Evolutionary conservation across 1,140 invertebrate species (phyloP), one percentile per base, ranked within the genome.

Genomic region (Samia ricini): DNA sequence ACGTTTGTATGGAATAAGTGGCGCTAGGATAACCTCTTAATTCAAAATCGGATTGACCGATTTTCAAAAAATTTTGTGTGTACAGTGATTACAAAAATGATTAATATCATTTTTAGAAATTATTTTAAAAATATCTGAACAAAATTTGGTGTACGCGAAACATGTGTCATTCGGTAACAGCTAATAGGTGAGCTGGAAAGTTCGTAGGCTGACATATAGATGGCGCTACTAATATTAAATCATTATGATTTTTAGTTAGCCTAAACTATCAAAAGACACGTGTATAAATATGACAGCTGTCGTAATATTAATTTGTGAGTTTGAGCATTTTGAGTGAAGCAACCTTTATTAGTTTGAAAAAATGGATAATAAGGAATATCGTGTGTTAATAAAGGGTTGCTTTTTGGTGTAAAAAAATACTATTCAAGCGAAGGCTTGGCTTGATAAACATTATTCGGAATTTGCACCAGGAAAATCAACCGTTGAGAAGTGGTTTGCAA

Each of bases 401-500:
- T 49, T 49, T 49, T 49, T 49, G 19, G 48, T 12, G 8, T 4
- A 49, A 49, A 49, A 49, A 15, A 49, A 49, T 49, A 49, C 48
- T 49, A 49, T 49, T 49, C 5, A 49, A 49, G 48, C 19, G 5
- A 49, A 49, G 48, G 48, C 48, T 49, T 49, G 48, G 48, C 48
- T 49, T 49, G 33, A 68, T 57, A 55, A 60, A 56, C 49, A 68
- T 60, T 68, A 60, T 63, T 26, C 54, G 56, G 57, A 56, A 22
- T 60, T 42, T 63, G 57, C 57, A 60, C 54, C 61, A 60, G 52
- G 57, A 56, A 63, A 68, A 63, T 63, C 56, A 56, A 68, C 61
- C 23, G 42, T 61, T 58, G 59, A 61, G 42, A 61, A 57, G 55
- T 66, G 58, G 59, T 66, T 66, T 65, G 48, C 48, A 7, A 49